These are phyloP conservation scores for Tadarida brasiliensis DNA, from an alignment of 2,797 vertebrate species.

Conservation along the genomic window DNA sequence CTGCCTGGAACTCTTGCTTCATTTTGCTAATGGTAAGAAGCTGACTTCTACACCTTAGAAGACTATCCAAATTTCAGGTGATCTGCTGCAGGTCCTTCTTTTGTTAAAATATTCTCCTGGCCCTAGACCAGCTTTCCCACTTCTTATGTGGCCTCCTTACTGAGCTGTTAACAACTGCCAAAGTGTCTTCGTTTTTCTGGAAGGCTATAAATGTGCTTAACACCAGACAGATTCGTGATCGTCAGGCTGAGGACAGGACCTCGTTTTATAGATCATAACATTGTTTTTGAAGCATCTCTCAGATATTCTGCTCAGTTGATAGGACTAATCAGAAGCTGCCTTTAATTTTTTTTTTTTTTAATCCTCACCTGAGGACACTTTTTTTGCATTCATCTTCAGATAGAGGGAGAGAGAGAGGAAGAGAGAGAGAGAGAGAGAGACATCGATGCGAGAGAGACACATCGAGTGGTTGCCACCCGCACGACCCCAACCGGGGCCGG, in stretches of 20 bases:
- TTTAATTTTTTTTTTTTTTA: no score
- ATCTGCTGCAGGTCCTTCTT: neutral
- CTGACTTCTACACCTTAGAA: neutral
- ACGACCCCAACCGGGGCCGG: no score
- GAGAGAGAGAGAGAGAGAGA: no score
- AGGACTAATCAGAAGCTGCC: neutral
- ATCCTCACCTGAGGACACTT: no score
- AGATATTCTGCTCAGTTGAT: neutral
- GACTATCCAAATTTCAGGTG: constrained; percentile 1
- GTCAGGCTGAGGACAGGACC: neutral
- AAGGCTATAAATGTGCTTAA: neutral
- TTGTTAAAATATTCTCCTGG: neutral
- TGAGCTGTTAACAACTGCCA: neutral
- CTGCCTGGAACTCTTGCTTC: constrained; percentile 36
- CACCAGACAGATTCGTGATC: neutral
- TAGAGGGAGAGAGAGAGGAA: no score
- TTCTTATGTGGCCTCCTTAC: neutral
- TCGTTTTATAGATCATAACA: neutral
- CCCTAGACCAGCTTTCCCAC: neutral
- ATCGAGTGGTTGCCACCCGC: no score
- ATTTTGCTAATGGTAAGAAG: neutral
- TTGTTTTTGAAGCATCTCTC: neutral
- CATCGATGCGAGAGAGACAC: no score
- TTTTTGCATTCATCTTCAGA: no score
- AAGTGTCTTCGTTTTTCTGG: neutral